These are phyloP conservation scores for Gallinago jamesoni DNA, from an alignment of 2,113 vertebrate species.

Conservation along the genomic window DNA sequence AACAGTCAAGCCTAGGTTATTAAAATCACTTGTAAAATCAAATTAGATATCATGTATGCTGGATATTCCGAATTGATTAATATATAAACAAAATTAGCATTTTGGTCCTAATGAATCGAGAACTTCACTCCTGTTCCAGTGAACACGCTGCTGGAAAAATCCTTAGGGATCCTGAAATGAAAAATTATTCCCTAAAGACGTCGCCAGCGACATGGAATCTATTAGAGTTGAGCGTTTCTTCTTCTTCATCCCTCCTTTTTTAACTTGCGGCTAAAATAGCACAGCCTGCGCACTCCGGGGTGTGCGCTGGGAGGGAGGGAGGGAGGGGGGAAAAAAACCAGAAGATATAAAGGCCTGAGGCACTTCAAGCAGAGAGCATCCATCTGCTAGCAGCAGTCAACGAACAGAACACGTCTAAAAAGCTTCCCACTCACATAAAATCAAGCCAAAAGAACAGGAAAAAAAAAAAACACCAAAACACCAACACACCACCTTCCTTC, in stretches of 20 bases:
- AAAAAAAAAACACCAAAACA: background rate
- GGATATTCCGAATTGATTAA: background rate
- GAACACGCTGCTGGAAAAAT: slow-evolving; percentile 2
- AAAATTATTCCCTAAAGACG: slow-evolving; percentile 8
- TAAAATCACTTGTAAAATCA: background rate
- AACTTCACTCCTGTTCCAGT: background rate
- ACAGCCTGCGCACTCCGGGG: slow-evolving; percentile 40
- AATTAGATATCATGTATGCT: background rate
- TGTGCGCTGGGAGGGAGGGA: slow-evolving; percentile 21
- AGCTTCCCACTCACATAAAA: slow-evolving; percentile 44
- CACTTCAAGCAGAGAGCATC: slow-evolving; percentile 53
- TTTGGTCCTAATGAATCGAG: background rate
- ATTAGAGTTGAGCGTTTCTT: slow-evolving; percentile 23
- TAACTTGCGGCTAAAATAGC: slow-evolving; percentile 58
- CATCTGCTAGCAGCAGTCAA: slow-evolving; percentile 64
- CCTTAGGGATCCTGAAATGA: background rate
- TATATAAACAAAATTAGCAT: background rate
- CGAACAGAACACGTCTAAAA: slow-evolving; percentile 60
- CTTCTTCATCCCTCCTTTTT: slow-evolving; percentile 50
- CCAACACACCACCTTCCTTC: slow-evolving; percentile 3
- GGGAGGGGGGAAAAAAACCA: background rate
- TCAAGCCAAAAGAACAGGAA: slow-evolving; percentile 48
- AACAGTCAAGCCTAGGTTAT: background rate
- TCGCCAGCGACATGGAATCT: background rate
- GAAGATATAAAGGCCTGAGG: slow-evolving; percentile 43